These are phyloP conservation scores for Hydrozoanthus gracilis DNA, from an alignment of 92 coral and sea anemone genomes.

Conservation along the genomic window DNA sequence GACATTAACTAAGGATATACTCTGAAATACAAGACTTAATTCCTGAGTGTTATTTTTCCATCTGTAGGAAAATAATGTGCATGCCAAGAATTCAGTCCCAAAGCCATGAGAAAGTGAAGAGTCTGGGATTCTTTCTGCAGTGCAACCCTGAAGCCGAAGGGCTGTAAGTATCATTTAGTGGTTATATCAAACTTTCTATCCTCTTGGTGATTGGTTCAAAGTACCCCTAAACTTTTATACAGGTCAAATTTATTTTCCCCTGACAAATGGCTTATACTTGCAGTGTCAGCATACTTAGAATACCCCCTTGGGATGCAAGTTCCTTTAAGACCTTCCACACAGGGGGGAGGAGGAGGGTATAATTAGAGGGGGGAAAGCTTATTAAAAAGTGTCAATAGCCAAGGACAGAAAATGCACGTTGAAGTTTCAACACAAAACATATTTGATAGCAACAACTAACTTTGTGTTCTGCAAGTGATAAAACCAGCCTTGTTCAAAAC, in stretches of 20 bases:
- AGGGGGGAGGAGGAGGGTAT: not conserved
- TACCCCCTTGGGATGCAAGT: not conserved
- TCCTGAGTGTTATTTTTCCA: no score
- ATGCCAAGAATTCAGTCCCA: slow-evolving; percentile 84
- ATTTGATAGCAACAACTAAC: not conserved
- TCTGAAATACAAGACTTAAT: no score
- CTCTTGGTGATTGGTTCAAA: no score
- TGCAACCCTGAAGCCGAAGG: slow-evolving; percentile 95
- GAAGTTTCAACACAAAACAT: not conserved
- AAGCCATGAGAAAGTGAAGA: slow-evolving; percentile 83
- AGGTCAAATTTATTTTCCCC: no score
- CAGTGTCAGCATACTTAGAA: not conserved
- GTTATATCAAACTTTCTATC: no score
- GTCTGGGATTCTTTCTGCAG: slow-evolving; percentile 93
- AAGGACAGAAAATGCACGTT: not conserved
- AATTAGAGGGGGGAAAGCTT: not conserved
- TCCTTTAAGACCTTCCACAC: not conserved
- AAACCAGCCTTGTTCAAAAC: no score
- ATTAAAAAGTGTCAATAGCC: not conserved
- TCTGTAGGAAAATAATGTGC: slow-evolving; percentile 89
- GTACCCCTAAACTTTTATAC: no score
- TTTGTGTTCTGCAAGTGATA: no score
- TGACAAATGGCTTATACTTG: no score
- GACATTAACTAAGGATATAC: no score
- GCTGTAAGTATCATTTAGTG: slow-evolving; percentile 67